Base-by-base conservation (phyloP, 2,113 vertebrate genomes). In the Nycticebus coucang region DNA sequence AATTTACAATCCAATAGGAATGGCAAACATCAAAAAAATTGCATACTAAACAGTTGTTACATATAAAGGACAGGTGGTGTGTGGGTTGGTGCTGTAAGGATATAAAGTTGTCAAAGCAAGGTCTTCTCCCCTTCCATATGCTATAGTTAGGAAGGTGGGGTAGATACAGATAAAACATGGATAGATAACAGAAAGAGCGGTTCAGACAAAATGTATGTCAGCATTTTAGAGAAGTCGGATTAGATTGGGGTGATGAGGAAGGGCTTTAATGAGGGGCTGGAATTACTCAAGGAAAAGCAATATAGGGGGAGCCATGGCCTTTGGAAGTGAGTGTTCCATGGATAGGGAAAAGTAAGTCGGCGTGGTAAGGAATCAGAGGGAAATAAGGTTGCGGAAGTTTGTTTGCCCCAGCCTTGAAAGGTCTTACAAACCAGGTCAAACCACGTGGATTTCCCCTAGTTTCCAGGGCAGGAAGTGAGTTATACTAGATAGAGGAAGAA, bases 291-390 rank as follows among this genome's bases (percentile, higher is more conserved):
- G 37, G 45, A 57, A 17, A 11, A 57, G 24, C 0, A 50, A 41
- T n/a, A 53, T 50, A 85, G n/a, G 28, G 24, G 24, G 2, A 45
- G 7, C 10, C n/a, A 0, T 30, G 35, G 45, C 6, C 53, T 68
- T n/a, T 0, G 13, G 19, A 4, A 15, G 18, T 22, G 35, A 35
- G 28, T 11, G 2, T 7, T 12, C 57, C 12, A 13, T 15, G 15
- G 17, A 0, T 59, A 4, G 35, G 15, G 57, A 79, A 21, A 41
- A 28, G 60, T 1, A 0, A 77, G 11, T 64, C 62, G 55, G 1
- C n/a, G 17, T 18, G 64, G 30, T 37, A 10, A 11, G 8, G 83
- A 83, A 50, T n/a, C 59, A n/a, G n/a, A n/a, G 11, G 66, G 66
- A 84, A 64, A 22, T 14, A 18, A 77, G 28, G 41, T 4, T 1